Evolutionary conservation across 2,888 invertebrate genomes (phyloP).

Genomic region (Drosophila pegasa): DNA sequence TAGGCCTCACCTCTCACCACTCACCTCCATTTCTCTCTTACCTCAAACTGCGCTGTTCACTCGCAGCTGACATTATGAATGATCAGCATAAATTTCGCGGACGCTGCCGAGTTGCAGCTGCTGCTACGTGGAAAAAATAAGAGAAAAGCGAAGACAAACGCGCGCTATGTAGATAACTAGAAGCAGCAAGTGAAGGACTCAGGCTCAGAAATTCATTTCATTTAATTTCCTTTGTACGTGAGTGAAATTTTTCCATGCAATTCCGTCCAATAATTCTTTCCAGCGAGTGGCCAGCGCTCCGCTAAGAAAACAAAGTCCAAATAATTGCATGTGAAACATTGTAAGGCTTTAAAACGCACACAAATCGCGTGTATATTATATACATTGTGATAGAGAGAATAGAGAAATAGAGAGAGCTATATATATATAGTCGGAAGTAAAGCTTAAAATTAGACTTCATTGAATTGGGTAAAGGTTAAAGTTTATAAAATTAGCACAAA

Average conservation of each 20-base stretch:
- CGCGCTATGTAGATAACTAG: slow-evolving; percentile 57
- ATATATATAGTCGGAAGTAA: neutral
- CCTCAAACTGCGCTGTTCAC: neutral
- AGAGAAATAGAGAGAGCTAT: neutral
- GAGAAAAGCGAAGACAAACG: slow-evolving; percentile 21
- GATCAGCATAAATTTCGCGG: slow-evolving; percentile 80
- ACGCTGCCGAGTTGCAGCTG: slow-evolving; percentile 63
- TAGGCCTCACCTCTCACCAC: slow-evolving; percentile 23
- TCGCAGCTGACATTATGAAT: slow-evolving; percentile 78
- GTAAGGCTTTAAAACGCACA: slow-evolving; percentile 9
- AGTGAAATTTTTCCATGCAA: slow-evolving; percentile 67
- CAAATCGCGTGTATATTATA: neutral
- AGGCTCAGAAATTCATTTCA: slow-evolving; percentile 81
- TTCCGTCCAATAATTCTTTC: slow-evolving; percentile 63
- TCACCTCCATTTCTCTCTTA: neutral
- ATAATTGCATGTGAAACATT: slow-evolving; percentile 40
- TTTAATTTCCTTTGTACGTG: slow-evolving; percentile 81
- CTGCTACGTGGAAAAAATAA: slow-evolving; percentile 25
- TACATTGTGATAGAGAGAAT: neutral
- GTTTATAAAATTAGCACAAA: neutral
- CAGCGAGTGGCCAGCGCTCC: slow-evolving; percentile 26
- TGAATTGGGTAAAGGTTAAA: neutral
- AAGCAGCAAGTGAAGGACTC: slow-evolving; percentile 59
- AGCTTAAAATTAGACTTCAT: neutral
- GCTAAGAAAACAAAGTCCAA: slow-evolving; percentile 31